A percentile compares a stretch with the other conserved stretches of the same genome.
Conservation (phyloP, 92 coral and sea anemone species). For the Zoanthus sociatus region DNA sequence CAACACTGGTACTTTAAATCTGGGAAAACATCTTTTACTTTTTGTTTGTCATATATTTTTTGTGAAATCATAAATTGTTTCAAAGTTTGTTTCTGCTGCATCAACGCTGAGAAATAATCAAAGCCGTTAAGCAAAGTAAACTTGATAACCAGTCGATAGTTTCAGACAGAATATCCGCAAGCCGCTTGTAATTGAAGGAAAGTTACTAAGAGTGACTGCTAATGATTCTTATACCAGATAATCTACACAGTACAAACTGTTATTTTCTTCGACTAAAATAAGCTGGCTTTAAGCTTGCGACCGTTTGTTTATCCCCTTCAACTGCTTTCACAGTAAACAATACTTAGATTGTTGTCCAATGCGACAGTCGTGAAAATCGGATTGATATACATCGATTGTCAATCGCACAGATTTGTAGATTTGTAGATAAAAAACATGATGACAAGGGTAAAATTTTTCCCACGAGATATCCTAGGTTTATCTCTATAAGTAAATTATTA, state of each 20-base stretch:
- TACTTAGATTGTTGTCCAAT: constrained; percentile 44
- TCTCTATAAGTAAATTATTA: constrained; percentile 38
- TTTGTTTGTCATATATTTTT: background rate
- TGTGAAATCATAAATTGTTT: background rate
- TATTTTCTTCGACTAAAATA: background rate
- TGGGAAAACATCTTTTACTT: background rate
- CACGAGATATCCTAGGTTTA: constrained; percentile 41
- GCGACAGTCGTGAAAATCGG: constrained; percentile 35
- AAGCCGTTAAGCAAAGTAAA: background rate
- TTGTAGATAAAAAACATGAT: constrained; percentile 1
- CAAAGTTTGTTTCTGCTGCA: background rate
- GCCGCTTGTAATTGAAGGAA: background rate
- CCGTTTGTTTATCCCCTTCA: constrained; percentile 19
- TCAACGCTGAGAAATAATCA: background rate
- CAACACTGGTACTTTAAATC: no score
- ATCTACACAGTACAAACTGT: background rate
- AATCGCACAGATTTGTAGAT: background rate
- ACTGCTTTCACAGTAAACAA: constrained; percentile 43
- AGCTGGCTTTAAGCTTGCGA: background rate
- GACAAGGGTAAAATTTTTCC: constrained; percentile 45
- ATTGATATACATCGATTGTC: constrained; percentile 39
- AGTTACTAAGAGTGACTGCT: background rate
- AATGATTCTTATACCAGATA: background rate
- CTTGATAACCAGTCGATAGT: background rate
- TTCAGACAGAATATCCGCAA: background rate